Evolutionary conservation across 2,797 vertebrate species (phyloP).

Genomic region (Pyrocephalus nanus): DNA sequence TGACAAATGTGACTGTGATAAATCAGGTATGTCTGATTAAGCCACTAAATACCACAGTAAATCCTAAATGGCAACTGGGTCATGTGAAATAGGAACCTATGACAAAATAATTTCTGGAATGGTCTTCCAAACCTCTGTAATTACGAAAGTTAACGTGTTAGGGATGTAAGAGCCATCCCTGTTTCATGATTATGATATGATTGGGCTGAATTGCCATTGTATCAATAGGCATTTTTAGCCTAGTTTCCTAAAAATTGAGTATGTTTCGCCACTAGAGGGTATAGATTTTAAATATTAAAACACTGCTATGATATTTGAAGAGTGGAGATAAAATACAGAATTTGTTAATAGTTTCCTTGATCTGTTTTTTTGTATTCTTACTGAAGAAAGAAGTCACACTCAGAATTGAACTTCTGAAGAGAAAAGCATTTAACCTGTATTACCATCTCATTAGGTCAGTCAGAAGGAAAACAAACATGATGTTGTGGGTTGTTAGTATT

Average conservation of each 20-base stretch:
- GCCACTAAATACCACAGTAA: neutral
- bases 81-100: neutral
- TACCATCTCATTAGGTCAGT: neutral
- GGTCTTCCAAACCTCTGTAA: neutral
- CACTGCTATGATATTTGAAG: neutral
- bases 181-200: neutral
- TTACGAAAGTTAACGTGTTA: neutral
- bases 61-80: neutral
- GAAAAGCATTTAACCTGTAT: neutral
- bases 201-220: neutral
- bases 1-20: neutral
- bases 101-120: neutral
- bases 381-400: neutral
- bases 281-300: neutral
- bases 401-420: neutral
- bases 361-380: neutral
- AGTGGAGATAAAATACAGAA: neutral
- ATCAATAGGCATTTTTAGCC: neutral
- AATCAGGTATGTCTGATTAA: neutral
- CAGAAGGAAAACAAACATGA: constrained; percentile 22
- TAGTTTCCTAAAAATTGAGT: neutral
- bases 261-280: neutral
- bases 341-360: neutral
- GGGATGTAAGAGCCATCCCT: neutral
- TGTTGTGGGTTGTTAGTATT: neutral